Evolutionary conservation across 37 sponge, comb jelly and placozoan species (phyloP).

Genomic region (Oopsacas minuta): DNA sequence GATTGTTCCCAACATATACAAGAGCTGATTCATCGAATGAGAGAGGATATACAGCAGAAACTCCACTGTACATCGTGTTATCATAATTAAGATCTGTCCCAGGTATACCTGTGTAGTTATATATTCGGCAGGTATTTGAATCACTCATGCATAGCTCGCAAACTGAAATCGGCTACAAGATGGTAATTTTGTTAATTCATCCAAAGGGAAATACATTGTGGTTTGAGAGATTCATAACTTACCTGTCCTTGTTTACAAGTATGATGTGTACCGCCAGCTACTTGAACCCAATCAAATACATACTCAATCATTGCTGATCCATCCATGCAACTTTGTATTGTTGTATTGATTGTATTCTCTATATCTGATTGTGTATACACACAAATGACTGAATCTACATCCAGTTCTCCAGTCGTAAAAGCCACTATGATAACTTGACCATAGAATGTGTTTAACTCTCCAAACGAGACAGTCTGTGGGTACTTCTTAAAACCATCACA

Average conservation of each 20-base stretch:
- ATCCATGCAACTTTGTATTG: neutral
- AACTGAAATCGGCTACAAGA: neutral
- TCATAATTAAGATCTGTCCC: neutral
- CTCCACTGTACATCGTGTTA: neutral
- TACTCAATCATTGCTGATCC: neutral
- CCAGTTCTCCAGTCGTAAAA: neutral
- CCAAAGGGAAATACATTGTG: neutral
- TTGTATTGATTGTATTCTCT: neutral
- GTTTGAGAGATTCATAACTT: too few relatives aligned
- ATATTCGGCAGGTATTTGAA: neutral
- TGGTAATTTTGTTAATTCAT: neutral
- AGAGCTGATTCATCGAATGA: neutral
- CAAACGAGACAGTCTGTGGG: neutral
- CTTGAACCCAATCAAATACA: neutral
- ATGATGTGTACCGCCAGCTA: neutral
- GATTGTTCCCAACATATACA: neutral
- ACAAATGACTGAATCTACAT: neutral
- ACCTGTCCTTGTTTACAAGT: neutral
- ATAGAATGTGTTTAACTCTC: neutral
- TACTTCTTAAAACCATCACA: neutral
- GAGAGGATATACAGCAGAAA: neutral
- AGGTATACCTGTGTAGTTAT: neutral
- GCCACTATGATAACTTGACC: neutral
- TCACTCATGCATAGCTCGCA: neutral
- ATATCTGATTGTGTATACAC: neutral